Base-by-base conservation (phyloP, 2,113 vertebrate genomes). In the Macaca mulatta region DNA sequence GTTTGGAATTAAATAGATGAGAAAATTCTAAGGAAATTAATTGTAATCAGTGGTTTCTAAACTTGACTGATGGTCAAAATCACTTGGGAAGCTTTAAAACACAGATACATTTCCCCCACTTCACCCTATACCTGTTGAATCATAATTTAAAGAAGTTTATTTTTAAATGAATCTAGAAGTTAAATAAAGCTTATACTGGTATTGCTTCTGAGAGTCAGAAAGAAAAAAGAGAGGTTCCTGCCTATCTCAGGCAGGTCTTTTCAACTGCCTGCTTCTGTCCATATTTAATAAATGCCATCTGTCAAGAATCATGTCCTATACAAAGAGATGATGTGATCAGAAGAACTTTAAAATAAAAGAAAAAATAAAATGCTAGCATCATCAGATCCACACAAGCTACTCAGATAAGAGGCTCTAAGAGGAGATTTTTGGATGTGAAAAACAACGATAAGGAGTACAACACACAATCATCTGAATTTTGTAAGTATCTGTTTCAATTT, bases 21-120 rank as follows among this genome's bases (percentile, higher is more conserved):
- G 59, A 18, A 95, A 94, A 97, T 64, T 27, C 50, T 89, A 93
- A 43, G 22, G 50, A 93, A 93, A 89, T 96, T 94, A 78, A 90
- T 70, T 78, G 55, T 89, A 57, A 92, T 90, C 45, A 85, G 40
- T 82, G n/a, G n/a, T 83, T 97, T 90, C 52, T 78, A 92, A 93
- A 94, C 50, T 78, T 94, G 17, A 88, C 18, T 78, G 70, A 96
- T 74, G 7, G 83, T 78, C 50, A 89, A 95, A 88, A 89, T 75
- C 77, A 96, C 13, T 64, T 38, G 20, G 45, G 25, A 96, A 45
- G 35, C 25, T 95, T 96, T 14, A 52, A 90, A 61, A 82, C 12
- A 69, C 23, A 74, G 23, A n/a, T 40, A 89, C 6, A 75, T 61
- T 85, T 81, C 27, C 27, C 25, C 10, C 1, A 38, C 35, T 90